A percentile compares a stretch with the other conserved stretches of the same genome.
Evolutionary conservation across 2,888 invertebrate genomes (phyloP).

Genomic region (Nemoura dubitans): DNA sequence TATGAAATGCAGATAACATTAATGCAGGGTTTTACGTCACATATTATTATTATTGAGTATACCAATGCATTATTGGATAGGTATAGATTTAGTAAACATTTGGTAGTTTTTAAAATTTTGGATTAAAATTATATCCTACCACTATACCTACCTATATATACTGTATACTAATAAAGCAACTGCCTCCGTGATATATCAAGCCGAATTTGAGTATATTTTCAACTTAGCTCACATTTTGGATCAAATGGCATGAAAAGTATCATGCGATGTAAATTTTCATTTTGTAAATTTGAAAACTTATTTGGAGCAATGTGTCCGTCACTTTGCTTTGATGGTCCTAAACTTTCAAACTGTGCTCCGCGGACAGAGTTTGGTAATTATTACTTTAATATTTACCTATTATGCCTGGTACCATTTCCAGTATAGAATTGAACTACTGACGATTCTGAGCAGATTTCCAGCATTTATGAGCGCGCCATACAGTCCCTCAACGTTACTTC

Average conservation of each 20-base stretch:
- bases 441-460: not conserved
- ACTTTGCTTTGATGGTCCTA: not conserved
- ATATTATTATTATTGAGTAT: not conserved
- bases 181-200: not conserved
- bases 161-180: not conserved
- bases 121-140: not conserved
- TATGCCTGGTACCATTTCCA: not conserved
- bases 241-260: not conserved
- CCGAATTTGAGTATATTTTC: not conserved
- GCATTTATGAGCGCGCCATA: not conserved
- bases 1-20: not conserved
- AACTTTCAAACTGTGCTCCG: not conserved
- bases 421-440: not conserved
- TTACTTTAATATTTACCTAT: not conserved
- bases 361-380: not conserved
- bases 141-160: not conserved
- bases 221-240: not conserved
- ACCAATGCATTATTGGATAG: not conserved
- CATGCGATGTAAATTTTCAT: no score
- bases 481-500: not conserved
- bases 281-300: no score
- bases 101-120: not conserved
- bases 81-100: not conserved
- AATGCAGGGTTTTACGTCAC: not conserved
- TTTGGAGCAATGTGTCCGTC: no score